A percentile compares a stretch with the other conserved stretches of the same genome.
Conservation (phyloP, 1,140 invertebrate genomes). For the Oscheius sp. region DNA sequence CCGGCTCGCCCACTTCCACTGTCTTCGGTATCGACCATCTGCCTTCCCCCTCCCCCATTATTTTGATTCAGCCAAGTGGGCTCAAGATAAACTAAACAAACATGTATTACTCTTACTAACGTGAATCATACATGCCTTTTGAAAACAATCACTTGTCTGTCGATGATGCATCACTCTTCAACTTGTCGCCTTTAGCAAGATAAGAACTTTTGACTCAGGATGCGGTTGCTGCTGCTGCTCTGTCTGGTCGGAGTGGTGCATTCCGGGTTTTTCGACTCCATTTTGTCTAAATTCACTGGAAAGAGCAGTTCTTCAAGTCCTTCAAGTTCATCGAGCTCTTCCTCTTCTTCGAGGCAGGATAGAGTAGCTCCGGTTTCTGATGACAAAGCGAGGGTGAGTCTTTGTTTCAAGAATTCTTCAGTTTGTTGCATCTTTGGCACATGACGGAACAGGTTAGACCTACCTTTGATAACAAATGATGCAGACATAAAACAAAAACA, state of each 20-base stretch:
- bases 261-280: constrained; percentile 18
- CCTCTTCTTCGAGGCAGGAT: not conserved
- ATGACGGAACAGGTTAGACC: constrained; percentile 5
- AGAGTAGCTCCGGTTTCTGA: constrained; percentile 44
- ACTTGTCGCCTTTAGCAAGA: too few relatives aligned
- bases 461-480: not conserved
- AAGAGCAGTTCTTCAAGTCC: not conserved
- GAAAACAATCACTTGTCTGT: too few relatives aligned
- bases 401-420: not conserved
- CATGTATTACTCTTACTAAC: too few relatives aligned
- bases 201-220: constrained; percentile 9
- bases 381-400: constrained; percentile 51
- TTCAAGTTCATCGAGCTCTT: constrained; percentile 3
- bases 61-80: too few relatives aligned
- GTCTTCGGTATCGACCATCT: not conserved
- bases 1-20: not conserved
- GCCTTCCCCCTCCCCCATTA: not conserved
- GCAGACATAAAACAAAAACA: too few relatives aligned
- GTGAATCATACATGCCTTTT: too few relatives aligned
- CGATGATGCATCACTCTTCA: too few relatives aligned
- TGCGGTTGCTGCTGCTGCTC: not conserved
- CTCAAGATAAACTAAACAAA: too few relatives aligned
- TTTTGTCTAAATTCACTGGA: not conserved
- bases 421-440: not conserved
- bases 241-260: not conserved